phyloP scores from a whole-genome alignment of 1,140 invertebrate species.

The Ips nitidus region DNA sequence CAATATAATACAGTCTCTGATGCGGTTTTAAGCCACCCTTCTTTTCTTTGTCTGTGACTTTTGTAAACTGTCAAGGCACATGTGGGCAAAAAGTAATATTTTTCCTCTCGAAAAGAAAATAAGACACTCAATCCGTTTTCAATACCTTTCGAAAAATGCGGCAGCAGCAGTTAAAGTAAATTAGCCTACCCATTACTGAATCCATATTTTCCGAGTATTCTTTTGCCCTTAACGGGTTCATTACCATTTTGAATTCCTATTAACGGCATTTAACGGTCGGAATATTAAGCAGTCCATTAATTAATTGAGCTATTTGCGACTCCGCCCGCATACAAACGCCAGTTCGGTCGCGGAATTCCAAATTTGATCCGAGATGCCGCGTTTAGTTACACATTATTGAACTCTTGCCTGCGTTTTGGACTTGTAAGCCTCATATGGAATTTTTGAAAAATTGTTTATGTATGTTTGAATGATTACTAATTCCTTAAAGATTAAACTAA shows the following conservation, averaged over 20 bases:
- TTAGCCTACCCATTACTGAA: background rate
- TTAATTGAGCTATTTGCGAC: conserved; percentile 32
- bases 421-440: too few species aligned
- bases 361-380: background rate
- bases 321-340: conserved; percentile 26
- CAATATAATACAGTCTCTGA: conserved; percentile 23
- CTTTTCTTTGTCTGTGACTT: conserved; percentile 2
- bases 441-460: too few species aligned
- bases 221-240: conserved; percentile 31
- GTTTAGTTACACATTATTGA: too few species aligned
- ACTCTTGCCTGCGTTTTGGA: too few species aligned
- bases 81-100: conserved; percentile 17
- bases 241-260: conserved; percentile 35
- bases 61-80: conserved; percentile 4
- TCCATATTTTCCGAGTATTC: conserved; percentile 13
- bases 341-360: conserved; percentile 11
- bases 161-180: background rate
- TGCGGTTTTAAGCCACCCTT: conserved; percentile 16
- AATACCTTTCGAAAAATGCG: too few species aligned
- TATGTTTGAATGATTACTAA: too few species aligned
- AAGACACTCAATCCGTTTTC: too few species aligned
- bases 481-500: too few species aligned
- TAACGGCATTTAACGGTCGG: conserved; percentile 29
- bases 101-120: background rate
- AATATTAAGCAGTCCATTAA: conserved; percentile 32